Base-by-base conservation (phyloP, 2,888 invertebrate species). In the Kryphioiulus occultus region DNA sequence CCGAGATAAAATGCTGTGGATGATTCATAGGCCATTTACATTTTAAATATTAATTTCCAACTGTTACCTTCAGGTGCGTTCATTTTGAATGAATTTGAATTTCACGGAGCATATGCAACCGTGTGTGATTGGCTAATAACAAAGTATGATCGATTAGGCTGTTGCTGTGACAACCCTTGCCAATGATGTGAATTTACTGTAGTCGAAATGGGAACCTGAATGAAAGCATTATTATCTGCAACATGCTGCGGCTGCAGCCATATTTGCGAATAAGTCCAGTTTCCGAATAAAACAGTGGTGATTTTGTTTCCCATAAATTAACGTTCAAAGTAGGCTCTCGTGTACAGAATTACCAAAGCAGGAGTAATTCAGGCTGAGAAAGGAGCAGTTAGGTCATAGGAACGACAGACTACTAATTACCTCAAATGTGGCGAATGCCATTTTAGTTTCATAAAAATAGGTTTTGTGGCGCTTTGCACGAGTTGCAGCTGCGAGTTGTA, bases 331-430 rank as follows among this genome's bases (percentile, higher is more conserved):
- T 68, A 5, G 22, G n/a, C 19, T 59, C 4, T 47, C n/a, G 5
- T 12, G 22, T 26, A 26, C 68, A 26, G 12, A 68, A 68, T 68
- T n/a, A 5, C 10, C 68, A n/a, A 26, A 26, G 68, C 68, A 26
- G 68, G 26, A 68, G 68, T 68, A 68, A 26, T 68, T 68, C 68
- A 68, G 68, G 68, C 9, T 68, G 68, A 68, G 68, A 68, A 26
- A 26, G 12, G 26, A 68, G 26, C 26, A 26, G 47, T 47, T 17
- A 47, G 68, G 68, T 68, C 68, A 68, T 26, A 26, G 26, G 10
- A 68, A 15, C 68, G 9, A 68, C 68, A 26, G 68, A 68, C 26
- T 68, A 68, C 68, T 68, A 68, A 68, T 68, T 68, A 68, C 68
- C 68, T 26, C 68, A 68, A n/a, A 68, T 68, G 68, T 68, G 9